A percentile compares a stretch with the other conserved stretches of the same genome.
phyloP scores from a whole-genome alignment of 2,113 vertebrate genomes.

The Dendrocopos noguchii region DNA sequence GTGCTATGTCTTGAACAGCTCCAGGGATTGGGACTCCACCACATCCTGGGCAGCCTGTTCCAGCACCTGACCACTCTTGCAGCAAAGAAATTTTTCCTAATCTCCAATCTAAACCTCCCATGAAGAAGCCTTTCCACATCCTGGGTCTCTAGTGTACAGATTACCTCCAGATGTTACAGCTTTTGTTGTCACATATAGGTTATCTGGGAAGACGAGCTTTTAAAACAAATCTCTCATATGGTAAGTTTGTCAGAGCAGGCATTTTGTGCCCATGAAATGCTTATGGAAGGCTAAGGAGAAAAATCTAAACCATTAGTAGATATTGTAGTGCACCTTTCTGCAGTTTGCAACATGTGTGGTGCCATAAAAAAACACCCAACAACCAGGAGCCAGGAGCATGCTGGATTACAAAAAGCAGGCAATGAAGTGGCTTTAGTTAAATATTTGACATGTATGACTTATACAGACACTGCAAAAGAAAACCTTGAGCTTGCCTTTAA shows the following conservation, averaged over 20 bases:
- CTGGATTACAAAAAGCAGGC: background rate
- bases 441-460: slow-evolving; percentile 9
- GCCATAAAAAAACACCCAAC: background rate
- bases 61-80: too few relatives aligned
- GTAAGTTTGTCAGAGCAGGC: background rate
- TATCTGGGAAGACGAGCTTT: background rate
- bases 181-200: background rate
- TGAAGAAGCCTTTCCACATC: background rate
- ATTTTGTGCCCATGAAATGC: background rate
- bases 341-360: background rate
- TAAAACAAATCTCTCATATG: background rate
- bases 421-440: background rate
- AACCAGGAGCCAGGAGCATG: background rate
- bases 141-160: background rate
- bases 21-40: too few relatives aligned
- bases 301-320: background rate
- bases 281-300: background rate
- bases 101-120: too few relatives aligned
- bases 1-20: too few relatives aligned
- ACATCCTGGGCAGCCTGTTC: too few relatives aligned
- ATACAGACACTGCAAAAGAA: background rate
- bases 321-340: background rate
- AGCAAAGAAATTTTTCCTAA: too few relatives aligned
- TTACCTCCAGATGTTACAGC: background rate
- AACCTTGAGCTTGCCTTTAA: background rate